Evolutionary conservation across 2,113 vertebrate genomes (phyloP).

Genomic region (Podarcis muralis): DNA sequence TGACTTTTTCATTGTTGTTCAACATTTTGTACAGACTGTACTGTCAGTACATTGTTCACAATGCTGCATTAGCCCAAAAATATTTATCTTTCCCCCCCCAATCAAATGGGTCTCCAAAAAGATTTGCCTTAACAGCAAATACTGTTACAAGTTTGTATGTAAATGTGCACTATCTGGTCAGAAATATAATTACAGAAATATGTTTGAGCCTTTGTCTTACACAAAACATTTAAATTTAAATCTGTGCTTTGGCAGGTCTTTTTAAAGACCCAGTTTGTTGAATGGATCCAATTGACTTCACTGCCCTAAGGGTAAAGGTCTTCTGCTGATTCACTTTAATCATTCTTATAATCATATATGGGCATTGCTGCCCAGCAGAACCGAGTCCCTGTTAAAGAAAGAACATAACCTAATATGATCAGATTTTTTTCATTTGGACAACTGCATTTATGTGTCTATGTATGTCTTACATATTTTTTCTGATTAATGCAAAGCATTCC

Average conservation of each 20-base stretch:
- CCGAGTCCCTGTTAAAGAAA: background rate
- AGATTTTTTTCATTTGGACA: background rate
- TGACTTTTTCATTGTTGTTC: constrained; percentile 36
- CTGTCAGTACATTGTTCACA: constrained; percentile 25
- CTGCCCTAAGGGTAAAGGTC: constrained; percentile 33
- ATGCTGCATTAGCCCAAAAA: background rate
- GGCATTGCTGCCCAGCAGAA: background rate
- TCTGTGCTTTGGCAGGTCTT: constrained; percentile 28
- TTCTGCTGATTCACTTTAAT: background rate
- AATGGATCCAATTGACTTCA: constrained; percentile 8
- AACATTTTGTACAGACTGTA: constrained; percentile 7
- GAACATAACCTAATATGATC: background rate
- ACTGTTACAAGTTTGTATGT: constrained; percentile 24
- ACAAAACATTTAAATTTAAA: background rate
- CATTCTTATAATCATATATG: background rate
- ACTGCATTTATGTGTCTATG: background rate
- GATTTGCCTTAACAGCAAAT: constrained; percentile 69
- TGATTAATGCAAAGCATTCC: background rate
- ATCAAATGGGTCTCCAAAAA: constrained; percentile 35
- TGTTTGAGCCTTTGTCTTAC: constrained; percentile 46
- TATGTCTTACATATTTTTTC: background rate
- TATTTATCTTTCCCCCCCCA: background rate
- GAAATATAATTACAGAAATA: constrained; percentile 29
- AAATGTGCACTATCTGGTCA: constrained; percentile 27
- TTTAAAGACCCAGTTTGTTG: constrained; percentile 31